phyloP scores from a whole-genome alignment of 2,888 invertebrate species.

The Cryptophagus acutangulus region DNA sequence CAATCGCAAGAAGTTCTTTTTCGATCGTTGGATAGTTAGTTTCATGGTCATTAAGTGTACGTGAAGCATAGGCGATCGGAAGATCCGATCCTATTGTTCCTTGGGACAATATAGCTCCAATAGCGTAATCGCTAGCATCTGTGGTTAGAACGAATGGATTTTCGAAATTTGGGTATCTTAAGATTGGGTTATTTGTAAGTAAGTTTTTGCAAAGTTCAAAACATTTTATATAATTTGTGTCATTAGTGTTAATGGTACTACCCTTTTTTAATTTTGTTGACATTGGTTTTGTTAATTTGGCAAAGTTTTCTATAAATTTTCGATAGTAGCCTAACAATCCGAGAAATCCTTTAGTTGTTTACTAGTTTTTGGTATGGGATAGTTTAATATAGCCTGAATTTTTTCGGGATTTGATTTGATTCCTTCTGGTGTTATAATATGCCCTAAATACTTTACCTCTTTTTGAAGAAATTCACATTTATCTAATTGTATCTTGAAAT shows the following conservation, averaged over 20 bases:
- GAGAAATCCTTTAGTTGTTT: conserved; percentile 6
- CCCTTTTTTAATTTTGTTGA: conserved; percentile 1
- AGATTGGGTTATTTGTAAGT: conserved; percentile 14
- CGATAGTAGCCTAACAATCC: conserved; percentile 12
- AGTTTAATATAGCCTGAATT: too few species aligned
- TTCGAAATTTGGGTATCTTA: conserved; percentile 32
- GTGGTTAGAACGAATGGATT: conserved; percentile 32
- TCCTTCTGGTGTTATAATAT: conserved; percentile 32
- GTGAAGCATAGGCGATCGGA: conserved; percentile 33
- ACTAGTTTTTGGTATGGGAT: background rate
- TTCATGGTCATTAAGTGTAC: conserved; percentile 31
- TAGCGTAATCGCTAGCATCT: conserved; percentile 31
- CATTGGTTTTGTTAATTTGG: conserved; percentile 11
- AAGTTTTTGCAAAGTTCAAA: conserved; percentile 11
- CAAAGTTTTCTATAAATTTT: conserved; percentile 12
- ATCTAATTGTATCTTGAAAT: conserved; percentile 30
- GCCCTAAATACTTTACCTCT: conserved; percentile 33
- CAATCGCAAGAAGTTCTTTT: conserved; percentile 10
- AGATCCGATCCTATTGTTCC: conserved; percentile 31
- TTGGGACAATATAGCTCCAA: conserved; percentile 35
- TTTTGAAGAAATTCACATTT: too few species aligned
- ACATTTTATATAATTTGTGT: background rate
- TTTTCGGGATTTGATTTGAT: conserved; percentile 14
- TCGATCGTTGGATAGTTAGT: conserved; percentile 28
- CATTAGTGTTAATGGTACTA: background rate